Evolutionary conservation across 2,888 invertebrate genomes (phyloP).

Genomic region (Omphaloscelis lunosa): DNA sequence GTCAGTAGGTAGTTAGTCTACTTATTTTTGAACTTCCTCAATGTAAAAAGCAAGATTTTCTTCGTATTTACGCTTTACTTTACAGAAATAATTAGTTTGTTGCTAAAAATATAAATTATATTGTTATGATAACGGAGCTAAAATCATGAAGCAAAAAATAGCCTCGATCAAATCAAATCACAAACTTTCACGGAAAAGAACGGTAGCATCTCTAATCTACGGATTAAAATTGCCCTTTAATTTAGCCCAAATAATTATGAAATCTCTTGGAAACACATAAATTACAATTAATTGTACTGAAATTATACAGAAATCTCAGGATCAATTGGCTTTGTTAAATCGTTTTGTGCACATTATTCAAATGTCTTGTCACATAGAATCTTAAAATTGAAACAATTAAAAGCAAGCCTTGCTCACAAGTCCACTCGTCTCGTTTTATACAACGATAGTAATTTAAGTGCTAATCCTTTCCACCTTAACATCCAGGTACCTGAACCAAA

Average conservation of each 20-base stretch:
- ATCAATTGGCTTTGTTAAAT: neutral
- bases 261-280: neutral
- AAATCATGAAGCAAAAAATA: no score
- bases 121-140: neutral
- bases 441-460: conserved; percentile 22
- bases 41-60: neutral
- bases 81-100: neutral
- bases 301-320: neutral
- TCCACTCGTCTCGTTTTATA: neutral
- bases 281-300: neutral
- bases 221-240: no score
- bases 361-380: neutral
- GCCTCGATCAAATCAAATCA: neutral
- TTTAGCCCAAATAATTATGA: neutral
- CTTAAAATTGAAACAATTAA: neutral
- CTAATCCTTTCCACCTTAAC: neutral
- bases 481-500: neutral
- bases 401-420: neutral
- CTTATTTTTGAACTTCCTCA: conserved; percentile 8
- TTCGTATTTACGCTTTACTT: neutral
- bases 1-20: neutral
- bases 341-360: neutral
- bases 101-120: neutral
- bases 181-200: no score
- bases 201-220: no score